phyloP scores from a whole-genome alignment of 2,888 invertebrate species.

The Pseudococcus jackbeardsleyi region DNA sequence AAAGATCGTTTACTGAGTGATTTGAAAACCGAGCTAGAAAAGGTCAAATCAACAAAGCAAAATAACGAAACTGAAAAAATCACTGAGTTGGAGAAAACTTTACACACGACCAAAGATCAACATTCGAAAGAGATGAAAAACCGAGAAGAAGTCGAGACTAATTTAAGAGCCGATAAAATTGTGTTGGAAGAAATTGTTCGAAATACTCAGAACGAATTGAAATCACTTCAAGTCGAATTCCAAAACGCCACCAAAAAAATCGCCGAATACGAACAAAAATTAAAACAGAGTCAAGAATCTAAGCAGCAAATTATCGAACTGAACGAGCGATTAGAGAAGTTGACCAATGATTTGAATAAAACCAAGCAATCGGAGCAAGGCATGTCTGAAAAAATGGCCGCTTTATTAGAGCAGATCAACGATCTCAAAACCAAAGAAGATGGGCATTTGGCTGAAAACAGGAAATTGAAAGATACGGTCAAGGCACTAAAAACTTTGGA shows the following conservation, averaged over 20 bases:
- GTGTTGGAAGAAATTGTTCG: conserved; percentile 56
- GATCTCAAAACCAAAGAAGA: conserved; percentile 61
- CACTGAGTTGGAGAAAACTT: neutral
- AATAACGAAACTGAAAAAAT: neutral
- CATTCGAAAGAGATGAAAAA: conserved; percentile 28
- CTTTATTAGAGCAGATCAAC: conserved; percentile 58
- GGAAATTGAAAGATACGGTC: conserved; percentile 44
- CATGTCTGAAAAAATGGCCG: conserved; percentile 32
- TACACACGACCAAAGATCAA: neutral
- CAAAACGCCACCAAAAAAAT: conserved; percentile 34
- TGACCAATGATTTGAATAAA: conserved; percentile 14
- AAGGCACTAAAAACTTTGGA: neutral
- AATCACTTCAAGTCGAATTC: conserved; percentile 38
- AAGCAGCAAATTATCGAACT: conserved; percentile 5
- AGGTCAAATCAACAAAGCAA: neutral
- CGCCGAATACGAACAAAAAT: neutral
- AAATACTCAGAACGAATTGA: conserved; percentile 53
- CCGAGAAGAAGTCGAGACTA: conserved; percentile 45
- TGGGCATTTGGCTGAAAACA: conserved; percentile 21
- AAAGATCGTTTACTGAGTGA: neutral
- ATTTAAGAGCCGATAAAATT: conserved; percentile 60
- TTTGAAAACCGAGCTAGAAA: neutral
- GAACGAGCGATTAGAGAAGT: neutral
- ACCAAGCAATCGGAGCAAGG: conserved; percentile 53
- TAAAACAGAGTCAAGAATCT: neutral